These are phyloP conservation scores for Trachelus iudaicus DNA, from an alignment of 2,888 invertebrate genomes.

Conservation along the genomic window DNA sequence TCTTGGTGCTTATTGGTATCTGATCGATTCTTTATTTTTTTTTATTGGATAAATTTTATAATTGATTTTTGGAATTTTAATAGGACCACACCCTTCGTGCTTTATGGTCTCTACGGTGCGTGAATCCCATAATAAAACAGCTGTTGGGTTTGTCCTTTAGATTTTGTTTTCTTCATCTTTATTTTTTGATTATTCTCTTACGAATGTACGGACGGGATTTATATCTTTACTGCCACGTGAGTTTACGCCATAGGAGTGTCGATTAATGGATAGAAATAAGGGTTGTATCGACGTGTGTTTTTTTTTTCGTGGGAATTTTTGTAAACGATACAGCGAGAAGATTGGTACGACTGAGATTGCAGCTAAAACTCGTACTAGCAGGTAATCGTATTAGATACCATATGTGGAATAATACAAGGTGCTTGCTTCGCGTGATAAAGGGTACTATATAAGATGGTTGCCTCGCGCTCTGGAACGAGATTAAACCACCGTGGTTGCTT, in stretches of 20 bases:
- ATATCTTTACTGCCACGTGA: background rate
- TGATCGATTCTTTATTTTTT: background rate
- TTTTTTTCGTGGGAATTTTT: background rate
- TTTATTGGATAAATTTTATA: background rate
- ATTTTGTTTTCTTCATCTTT: background rate
- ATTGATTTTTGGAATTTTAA: constrained; percentile 37
- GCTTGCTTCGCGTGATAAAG: constrained; percentile 50
- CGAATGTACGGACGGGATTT: background rate
- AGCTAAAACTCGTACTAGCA: background rate
- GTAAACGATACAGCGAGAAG: background rate
- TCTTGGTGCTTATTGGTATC: background rate
- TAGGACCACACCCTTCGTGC: constrained; percentile 16
- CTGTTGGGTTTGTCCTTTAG: background rate
- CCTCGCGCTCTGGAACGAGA: constrained; percentile 49
- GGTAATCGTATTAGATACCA: background rate
- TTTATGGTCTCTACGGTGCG: background rate
- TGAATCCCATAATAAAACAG: background rate
- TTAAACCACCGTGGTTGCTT: constrained; percentile 52
- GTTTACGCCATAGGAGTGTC: background rate
- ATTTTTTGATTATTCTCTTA: background rate
- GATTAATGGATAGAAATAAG: constrained; percentile 12
- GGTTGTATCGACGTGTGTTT: background rate
- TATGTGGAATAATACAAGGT: background rate
- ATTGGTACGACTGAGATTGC: background rate
- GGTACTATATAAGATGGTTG: constrained; percentile 51